Evolutionary conservation across 1,140 invertebrate species (phyloP), one percentile per base, ranked within the genome.

Genomic region (Drosophila pseudoananassae): DNA sequence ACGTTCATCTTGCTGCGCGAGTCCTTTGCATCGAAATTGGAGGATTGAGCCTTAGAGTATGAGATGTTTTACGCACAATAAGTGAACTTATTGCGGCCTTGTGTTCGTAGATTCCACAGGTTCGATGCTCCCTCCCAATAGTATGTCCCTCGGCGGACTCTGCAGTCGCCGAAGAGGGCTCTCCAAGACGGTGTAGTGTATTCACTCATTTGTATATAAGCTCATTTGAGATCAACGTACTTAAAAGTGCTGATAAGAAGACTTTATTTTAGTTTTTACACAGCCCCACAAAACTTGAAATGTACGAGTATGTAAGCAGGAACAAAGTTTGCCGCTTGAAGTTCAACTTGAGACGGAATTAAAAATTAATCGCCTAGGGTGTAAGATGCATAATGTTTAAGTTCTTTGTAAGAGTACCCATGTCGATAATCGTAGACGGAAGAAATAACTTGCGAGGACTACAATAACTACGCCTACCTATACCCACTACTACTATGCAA

Each of bases 391-490:
- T 43, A 63, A 72, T 40, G 49, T 53, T 59, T 88, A 88, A 79
- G 74, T 87, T 87, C 1, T 64, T 51, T 51, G 31, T 70, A 87
- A 83, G 78, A 47, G 53, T 83, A 65, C 56, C 63, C 78, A 87
- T 87, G 78, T 87, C 83, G 82, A 87, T 87, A 74, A 56, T 47
- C 15, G 27, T 55, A 64, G 27, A 59, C 17, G 17, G 55, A 49
- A 29, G 53, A 74, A 74, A 85, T 60, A 63, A 77, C 60, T 73
- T 85, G 60, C 66, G 76, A 76, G 66, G 77, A 77, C 66, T 69
- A 84, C 81, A 81, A 81, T 87, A 87, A 85, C 73, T 65, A 76
- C 54, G 63, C 70, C 60, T 79, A 82, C 60, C 47, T 71, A 56
- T 46, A 10, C 17, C 20, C 9, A 43, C 40, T 17, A 43, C 40